Evolutionary conservation across 2,888 invertebrate species (phyloP), one percentile per base, ranked within the genome.

Genomic region (Diaphora mendica): DNA sequence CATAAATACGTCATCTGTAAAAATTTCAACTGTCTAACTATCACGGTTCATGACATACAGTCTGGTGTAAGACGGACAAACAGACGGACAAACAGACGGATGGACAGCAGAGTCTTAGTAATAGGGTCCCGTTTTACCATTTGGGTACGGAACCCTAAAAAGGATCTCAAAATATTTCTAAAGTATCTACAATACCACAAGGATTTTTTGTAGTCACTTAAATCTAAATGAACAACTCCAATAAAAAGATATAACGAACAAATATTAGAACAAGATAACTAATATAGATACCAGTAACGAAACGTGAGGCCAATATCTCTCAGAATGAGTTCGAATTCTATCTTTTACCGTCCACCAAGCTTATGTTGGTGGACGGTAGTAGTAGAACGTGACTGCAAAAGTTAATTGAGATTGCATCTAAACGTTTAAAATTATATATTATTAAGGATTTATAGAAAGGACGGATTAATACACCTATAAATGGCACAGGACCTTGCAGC

Each of bases 271-370:
- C 30, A 23, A 71, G 71, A 70, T 71, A 33, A 51, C 65, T 33
- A 48, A 39, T 68, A 51, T 59, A 71, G 71, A 74, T 71, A 74
- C 33, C 33, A 59, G 68, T 64, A 33, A 35, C n/a, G n/a, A 62
- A 5, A 67, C 74, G 71, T 68, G 71, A 65, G 42, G 11, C 26
- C 26, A 71, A 68, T 71, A 68, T 55, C 42, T 68, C 48, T n/a
- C 33, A 64, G 59, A 68, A 62, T n/a, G 65, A 26, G 74, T 68
- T 74, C 64, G 64, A 72, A 44, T 26, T n/a, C 26, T 68, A 48
- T 71, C 64, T 74, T 74, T 71, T 64, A 26, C 15, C 59, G n/a
- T n/a, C n/a, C n/a, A n/a, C n/a, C n/a, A n/a, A 26, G 26, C 0
- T 26, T 59, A 15, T 30, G 39, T 39, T 66, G 64, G 26, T 13